Evolutionary conservation across 2,113 vertebrate species (phyloP), one percentile per base, ranked within the genome.

Genomic region (Pristiophorus japonicus): DNA sequence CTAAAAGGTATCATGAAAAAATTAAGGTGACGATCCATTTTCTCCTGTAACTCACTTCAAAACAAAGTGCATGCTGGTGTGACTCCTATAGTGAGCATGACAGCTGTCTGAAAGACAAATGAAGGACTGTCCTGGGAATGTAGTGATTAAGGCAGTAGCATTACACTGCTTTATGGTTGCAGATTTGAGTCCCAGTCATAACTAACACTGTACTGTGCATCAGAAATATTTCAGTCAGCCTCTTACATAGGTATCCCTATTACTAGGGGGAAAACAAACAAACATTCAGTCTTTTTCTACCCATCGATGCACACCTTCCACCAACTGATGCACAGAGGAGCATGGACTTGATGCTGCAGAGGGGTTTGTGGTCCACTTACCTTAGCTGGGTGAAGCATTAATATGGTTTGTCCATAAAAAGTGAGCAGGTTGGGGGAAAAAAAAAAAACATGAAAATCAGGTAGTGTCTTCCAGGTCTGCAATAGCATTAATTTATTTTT

Each of bases 141-240:
- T 94, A 94, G 93, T 94, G 93, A 94, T 94, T 94, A 94, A 94
- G 93, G 93, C 92, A 94, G 62, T 94, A 94, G n/a, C 65, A 70
- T 47, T 51, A 30, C 65, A 94, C 93, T 94, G 66, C 93, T 94
- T 47, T 47, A 94, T 94, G 66, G 66, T 30, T 94, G 93, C 93
- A 94, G 93, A 51, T 51, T 94, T 94, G 65, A 94, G 93, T 94
- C 65, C 93, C 66, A 70, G 93, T 94, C 92, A 47, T 24, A 62
- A 59, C 18, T n/a, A 63, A 90, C 51, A 90, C 30, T 90, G 8
- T 90, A 18, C 88, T 63, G 88, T 92, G 59, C 20, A 92, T 63
- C 88, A 92, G 88, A 92, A 92, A 38, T 92, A 38, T 63, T 92
- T 92, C 59, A 63, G 34, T 92, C 88, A 92, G 59, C 59, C 93